These are phyloP conservation scores for Rhagium mordax DNA, from an alignment of 2,888 invertebrate genomes.

Conservation along the genomic window DNA sequence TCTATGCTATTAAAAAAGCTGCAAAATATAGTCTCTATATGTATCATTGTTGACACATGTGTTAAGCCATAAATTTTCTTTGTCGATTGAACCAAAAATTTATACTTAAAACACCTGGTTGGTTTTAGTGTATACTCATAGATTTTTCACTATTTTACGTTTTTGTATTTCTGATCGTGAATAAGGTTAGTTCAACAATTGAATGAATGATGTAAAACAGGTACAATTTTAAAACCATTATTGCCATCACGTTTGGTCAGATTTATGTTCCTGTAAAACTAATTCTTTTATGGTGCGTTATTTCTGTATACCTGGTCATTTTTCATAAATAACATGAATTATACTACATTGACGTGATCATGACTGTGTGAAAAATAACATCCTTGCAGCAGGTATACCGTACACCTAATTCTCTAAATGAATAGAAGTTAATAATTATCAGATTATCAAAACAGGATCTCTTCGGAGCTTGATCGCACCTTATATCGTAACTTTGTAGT, in stretches of 20 bases:
- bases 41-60: background rate
- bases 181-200: background rate
- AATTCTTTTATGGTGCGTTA: constrained; percentile 15
- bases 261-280: constrained; percentile 25
- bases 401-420: background rate
- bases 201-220: constrained; percentile 26
- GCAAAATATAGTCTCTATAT: background rate
- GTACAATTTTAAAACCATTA: constrained; percentile 33
- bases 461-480: background rate
- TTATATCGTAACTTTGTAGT: background rate
- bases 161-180: constrained; percentile 14
- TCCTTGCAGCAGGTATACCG: background rate
- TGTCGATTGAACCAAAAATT: background rate
- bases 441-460: background rate
- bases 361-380: constrained; percentile 21
- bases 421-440: background rate
- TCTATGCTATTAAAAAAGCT: background rate
- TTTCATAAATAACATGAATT: constrained; percentile 18
- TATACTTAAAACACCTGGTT: constrained; percentile 21
- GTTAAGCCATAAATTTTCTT: background rate
- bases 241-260: constrained; percentile 30
- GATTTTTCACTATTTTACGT: constrained; percentile 15
- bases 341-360: constrained; percentile 13
- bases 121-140: background rate
- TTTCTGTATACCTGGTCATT: constrained; percentile 24